phyloP scores from a whole-genome alignment of 37 sponge, comb jelly and placozoan species.

The Cliona cf. orientalis region DNA sequence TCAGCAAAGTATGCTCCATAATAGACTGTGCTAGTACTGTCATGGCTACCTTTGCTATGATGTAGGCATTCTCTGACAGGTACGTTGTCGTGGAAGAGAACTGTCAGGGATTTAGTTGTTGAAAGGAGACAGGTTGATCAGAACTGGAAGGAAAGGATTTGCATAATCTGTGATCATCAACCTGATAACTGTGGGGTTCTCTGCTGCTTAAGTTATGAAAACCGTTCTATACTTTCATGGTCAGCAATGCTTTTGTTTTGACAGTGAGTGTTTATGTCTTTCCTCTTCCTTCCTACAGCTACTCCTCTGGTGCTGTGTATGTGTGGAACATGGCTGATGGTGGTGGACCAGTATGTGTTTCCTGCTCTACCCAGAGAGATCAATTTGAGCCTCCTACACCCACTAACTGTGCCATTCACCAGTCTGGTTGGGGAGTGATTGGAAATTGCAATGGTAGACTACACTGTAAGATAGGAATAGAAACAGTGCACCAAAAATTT shows the following conservation, averaged over 20 bases:
- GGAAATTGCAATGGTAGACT: constrained; percentile 18
- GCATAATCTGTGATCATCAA: constrained; percentile 60
- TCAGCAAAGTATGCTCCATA: background rate
- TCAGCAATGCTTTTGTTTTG: background rate
- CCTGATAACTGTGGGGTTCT: constrained; percentile 51
- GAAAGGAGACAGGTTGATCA: constrained; percentile 35
- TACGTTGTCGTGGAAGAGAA: constrained; percentile 48
- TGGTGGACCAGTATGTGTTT: constrained; percentile 21
- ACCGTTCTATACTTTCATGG: constrained; percentile 41
- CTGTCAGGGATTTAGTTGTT: constrained; percentile 32
- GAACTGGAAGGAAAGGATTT: constrained; percentile 84
- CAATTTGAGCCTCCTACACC: no score
- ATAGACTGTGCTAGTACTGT: background rate
- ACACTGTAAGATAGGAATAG: no score
- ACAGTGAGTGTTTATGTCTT: background rate
- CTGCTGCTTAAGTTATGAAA: constrained; percentile 11
- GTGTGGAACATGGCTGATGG: constrained; percentile 62
- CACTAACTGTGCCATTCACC: constrained; percentile 25
- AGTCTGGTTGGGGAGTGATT: background rate
- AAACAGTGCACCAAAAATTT: no score
- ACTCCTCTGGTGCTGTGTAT: constrained; percentile 62
- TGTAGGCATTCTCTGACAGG: background rate
- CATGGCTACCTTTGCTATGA: background rate
- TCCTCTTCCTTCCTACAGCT: constrained; percentile 34
- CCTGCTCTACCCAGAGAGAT: no score